These are phyloP conservation scores for Pelochelys cantorii DNA, from an alignment of 2,797 vertebrate genomes.

Conservation along the genomic window DNA sequence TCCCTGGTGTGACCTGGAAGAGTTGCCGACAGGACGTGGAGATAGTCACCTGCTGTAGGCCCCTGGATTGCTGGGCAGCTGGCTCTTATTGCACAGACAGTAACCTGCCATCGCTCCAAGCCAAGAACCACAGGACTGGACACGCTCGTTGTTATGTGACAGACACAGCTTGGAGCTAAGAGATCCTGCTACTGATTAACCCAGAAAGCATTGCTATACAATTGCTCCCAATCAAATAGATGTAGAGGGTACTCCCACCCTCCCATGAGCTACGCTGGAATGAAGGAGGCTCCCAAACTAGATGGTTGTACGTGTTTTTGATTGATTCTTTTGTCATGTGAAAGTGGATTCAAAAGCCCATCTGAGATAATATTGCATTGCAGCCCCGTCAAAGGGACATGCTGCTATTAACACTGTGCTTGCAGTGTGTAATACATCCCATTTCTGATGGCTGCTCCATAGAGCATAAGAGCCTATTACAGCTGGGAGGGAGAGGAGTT, in stretches of 20 bases:
- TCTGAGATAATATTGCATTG: accelerated
- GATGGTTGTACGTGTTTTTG: accelerated
- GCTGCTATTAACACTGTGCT: neutral
- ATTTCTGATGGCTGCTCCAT: neutral
- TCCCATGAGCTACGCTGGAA: neutral
- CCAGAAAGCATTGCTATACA: neutral
- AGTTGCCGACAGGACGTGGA: neutral
- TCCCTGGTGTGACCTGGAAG: constrained; percentile 82
- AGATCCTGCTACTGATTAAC: neutral
- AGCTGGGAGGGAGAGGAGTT: neutral
- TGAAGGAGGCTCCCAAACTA: accelerated
- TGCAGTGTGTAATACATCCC: neutral
- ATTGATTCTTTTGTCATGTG: constrained; percentile 4
- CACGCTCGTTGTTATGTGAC: neutral
- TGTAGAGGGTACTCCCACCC: neutral
- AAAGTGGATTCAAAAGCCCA: neutral
- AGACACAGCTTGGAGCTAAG: neutral
- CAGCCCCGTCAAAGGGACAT: neutral
- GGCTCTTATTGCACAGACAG: accelerated
- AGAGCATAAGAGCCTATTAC: neutral
- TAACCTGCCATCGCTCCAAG: neutral
- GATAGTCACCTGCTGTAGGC: neutral
- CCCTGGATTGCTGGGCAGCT: neutral
- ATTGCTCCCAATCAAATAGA: neutral
- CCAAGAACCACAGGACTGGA: neutral